A percentile compares a stretch with the other conserved stretches of the same genome.
These are phyloP conservation scores for Tapera naevia DNA, from an alignment of 2,797 vertebrate species.

Conservation along the genomic window DNA sequence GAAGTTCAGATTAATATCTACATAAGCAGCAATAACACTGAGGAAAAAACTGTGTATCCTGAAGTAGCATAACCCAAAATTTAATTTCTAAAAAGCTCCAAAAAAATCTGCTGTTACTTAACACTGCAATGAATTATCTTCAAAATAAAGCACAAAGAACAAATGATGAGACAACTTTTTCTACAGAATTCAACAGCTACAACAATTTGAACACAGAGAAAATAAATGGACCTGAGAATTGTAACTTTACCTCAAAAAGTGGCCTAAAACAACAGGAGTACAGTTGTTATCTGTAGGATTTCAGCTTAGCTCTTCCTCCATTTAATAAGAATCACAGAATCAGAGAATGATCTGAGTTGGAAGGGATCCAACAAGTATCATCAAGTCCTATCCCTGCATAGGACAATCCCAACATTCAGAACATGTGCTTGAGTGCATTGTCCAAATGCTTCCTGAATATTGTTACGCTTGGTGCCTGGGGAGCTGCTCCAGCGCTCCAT, in stretches of 20 bases:
- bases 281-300: not conserved
- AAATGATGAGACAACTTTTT: not conserved
- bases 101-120: not conserved
- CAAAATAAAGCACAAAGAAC: not conserved
- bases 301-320: not conserved
- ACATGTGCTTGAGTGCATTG: too few species aligned
- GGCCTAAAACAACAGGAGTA: not conserved
- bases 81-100: not conserved
- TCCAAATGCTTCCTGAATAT: too few species aligned
- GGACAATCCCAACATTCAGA: too few species aligned
- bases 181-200: not conserved
- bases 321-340: not conserved
- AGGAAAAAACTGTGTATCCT: not conserved
- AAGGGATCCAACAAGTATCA: too few species aligned
- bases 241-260: not conserved
- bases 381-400: too few species aligned
- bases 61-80: not conserved
- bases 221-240: not conserved
- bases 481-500: too few species aligned
- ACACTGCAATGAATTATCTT: not conserved
- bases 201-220: not conserved
- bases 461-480: too few species aligned
- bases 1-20: not conserved
- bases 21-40: not conserved
- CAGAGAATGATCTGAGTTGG: too few species aligned